phyloP scores from a whole-genome alignment of 1,140 invertebrate genomes.

The Sycophila sp. region DNA sequence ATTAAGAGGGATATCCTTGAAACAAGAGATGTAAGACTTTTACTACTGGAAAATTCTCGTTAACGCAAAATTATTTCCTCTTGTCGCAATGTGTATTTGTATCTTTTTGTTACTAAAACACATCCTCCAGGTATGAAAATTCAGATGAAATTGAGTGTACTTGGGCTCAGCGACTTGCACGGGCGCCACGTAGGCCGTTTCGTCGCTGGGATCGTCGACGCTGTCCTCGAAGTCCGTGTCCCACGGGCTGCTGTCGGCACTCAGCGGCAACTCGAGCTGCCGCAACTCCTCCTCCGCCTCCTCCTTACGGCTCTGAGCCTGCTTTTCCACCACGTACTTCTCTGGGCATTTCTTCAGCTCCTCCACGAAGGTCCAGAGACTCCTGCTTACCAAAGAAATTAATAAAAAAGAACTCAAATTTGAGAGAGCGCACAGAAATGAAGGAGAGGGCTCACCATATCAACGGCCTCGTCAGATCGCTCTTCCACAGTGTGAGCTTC shows the following conservation, averaged over 20 bases:
- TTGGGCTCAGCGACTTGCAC: neutral
- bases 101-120: no score
- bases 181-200: slow-evolving; percentile 40
- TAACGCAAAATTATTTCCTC: no score
- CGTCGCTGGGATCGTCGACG: slow-evolving; percentile 36
- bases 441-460: slow-evolving; percentile 53
- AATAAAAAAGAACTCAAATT: neutral
- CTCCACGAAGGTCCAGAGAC: slow-evolving; percentile 56
- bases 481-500: slow-evolving; percentile 62
- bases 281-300: neutral
- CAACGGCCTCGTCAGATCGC: slow-evolving; percentile 54
- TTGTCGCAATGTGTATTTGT: no score
- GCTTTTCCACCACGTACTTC: slow-evolving; percentile 46
- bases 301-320: no score
- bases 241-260: slow-evolving; percentile 57
- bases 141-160: no score
- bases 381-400: slow-evolving; percentile 42
- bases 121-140: no score
- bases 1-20: no score
- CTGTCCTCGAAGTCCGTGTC: slow-evolving; percentile 60
- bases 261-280: slow-evolving; percentile 45
- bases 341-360: slow-evolving; percentile 54
- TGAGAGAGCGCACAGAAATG: neutral
- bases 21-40: no score
- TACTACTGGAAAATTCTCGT: no score